These are phyloP conservation scores for Apotomis betuletana DNA, from an alignment of 2,888 invertebrate species.

Conservation along the genomic window DNA sequence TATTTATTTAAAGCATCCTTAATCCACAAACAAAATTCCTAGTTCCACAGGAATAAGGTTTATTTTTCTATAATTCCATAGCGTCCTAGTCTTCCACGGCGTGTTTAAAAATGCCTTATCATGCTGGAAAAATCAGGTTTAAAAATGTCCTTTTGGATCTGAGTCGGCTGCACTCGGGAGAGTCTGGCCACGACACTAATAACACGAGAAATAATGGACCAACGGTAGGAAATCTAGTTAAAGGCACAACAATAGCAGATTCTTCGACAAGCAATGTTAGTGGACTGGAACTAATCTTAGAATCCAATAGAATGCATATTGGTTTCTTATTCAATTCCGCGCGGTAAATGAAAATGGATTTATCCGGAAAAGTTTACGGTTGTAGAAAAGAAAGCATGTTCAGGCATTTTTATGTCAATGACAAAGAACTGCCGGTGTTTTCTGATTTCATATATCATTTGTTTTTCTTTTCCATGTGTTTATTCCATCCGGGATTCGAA, in stretches of 20 bases:
- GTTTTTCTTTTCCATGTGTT: no score
- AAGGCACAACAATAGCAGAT: slow-evolving; percentile 8
- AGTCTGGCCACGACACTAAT: slow-evolving; percentile 19
- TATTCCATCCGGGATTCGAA: no score
- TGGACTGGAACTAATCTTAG: background rate
- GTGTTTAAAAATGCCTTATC: background rate
- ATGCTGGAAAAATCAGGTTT: background rate
- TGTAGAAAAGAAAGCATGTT: background rate
- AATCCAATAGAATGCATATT: background rate
- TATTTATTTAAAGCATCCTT: background rate
- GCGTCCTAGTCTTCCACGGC: background rate
- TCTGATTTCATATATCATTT: no score
- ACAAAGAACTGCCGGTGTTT: no score
- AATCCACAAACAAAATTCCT: background rate
- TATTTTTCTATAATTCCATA: background rate
- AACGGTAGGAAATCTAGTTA: slow-evolving; percentile 23
- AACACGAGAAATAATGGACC: slow-evolving; percentile 20
- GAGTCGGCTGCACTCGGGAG: background rate
- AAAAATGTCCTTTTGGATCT: background rate
- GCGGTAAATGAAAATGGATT: background rate
- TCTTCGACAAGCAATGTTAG: background rate
- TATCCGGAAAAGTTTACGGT: background rate
- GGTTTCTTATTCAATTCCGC: background rate
- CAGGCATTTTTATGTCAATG: background rate
- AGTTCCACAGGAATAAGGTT: background rate